Base-by-base conservation (phyloP, 2,888 invertebrate genomes). In the Volucella inanis region DNA sequence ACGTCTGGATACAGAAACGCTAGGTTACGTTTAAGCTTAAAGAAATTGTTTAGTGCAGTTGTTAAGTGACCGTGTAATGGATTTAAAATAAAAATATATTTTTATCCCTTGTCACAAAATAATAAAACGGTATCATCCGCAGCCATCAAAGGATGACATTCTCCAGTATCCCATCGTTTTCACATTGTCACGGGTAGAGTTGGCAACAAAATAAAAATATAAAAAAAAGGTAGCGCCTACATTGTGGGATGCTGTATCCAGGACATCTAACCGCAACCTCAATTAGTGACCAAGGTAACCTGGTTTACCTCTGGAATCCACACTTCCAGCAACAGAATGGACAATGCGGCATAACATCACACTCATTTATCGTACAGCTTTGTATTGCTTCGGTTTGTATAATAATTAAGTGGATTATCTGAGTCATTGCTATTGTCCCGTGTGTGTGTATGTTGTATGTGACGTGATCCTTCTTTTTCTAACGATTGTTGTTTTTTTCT, bases 401-500 rank as follows among this genome's bases (percentile, higher is more conserved):
- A 70, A 68, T 79, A 83, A 83, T 79, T 84, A 75, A 84, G 79
- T 79, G 74, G 74, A 83, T 79, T 84, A 79, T 74, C 57, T 74
- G 70, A 68, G 74, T 64, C 74, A 78, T 67, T 78, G 31, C 6
- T 62, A 62, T 75, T 80, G 62, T 31, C 31, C 6, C 31, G 31
- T 31, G 31, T 31, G 31, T 31, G 6, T 55, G 47, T 38, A 11
- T 47, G 38, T 68, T 2, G 50, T 10, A 54, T 52, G 11, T 41
- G 18, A 38, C 18, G 41, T 70, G 43, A 65, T 78, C 64, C 64
- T 65, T 65, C 64, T 62, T 67, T 57, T 18, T 45, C 39, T 41
- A 50, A 31, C 59, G 41, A 22, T 65, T 64, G 50, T 61, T 67
- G 59, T 54, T 55, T 49, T 39, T 22, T 41, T 11, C 54, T 18